Conservation (phyloP, 2,113 vertebrate species). For the Scolopax mira region DNA sequence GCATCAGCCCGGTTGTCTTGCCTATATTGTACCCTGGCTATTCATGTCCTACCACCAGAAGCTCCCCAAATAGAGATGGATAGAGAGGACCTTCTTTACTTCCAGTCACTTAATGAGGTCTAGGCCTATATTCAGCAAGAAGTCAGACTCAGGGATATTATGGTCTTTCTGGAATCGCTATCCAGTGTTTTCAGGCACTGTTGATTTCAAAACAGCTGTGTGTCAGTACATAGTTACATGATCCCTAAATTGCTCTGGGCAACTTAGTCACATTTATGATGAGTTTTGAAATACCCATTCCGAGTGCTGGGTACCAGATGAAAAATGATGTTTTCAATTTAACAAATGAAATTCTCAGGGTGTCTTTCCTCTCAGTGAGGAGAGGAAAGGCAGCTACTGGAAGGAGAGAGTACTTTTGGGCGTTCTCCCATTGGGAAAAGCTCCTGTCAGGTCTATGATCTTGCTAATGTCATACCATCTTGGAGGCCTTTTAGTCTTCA, state of each 20-base stretch:
- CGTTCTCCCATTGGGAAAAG: neutral
- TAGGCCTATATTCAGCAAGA: neutral
- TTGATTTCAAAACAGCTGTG: neutral
- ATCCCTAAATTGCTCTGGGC: neutral
- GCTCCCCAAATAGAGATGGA: neutral
- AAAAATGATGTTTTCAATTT: neutral
- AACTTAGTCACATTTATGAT: neutral
- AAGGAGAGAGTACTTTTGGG: neutral
- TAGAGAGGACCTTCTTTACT: neutral
- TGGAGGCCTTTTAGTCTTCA: neutral
- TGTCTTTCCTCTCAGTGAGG: neutral
- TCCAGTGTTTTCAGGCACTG: neutral
- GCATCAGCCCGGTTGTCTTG: neutral
- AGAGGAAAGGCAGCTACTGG: neutral
- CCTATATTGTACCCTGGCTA: neutral
- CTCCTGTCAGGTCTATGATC: neutral
- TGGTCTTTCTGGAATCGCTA: neutral
- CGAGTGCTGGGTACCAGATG: neutral
- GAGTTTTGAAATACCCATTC: neutral
- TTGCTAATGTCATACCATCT: neutral
- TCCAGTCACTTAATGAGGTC: neutral
- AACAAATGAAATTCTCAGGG: neutral
- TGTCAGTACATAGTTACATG: neutral
- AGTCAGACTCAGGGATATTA: neutral
- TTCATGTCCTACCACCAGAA: neutral